phyloP scores from a whole-genome alignment of 2,888 invertebrate species.

The Oxycera nigricornis region DNA sequence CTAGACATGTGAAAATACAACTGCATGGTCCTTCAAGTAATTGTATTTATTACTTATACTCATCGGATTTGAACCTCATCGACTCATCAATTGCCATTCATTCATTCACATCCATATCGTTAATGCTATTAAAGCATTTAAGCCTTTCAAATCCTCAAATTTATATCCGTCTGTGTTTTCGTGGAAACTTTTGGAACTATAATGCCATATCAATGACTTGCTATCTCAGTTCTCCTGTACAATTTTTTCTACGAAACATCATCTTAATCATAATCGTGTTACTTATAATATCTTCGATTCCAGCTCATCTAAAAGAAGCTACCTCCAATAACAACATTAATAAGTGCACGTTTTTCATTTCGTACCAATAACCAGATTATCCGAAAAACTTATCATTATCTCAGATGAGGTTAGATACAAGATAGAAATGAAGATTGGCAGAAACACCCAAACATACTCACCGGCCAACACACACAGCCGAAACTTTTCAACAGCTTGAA shows the following conservation, averaged over 20 bases:
- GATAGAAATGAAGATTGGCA: background rate
- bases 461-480: too few relatives aligned
- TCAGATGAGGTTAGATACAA: background rate
- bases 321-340: background rate
- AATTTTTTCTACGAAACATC: constrained; percentile 12
- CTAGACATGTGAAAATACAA: too few relatives aligned
- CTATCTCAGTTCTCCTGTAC: constrained; percentile 4
- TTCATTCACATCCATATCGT: too few relatives aligned
- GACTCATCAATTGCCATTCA: too few relatives aligned
- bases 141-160: too few relatives aligned
- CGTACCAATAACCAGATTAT: background rate
- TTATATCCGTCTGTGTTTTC: too few relatives aligned
- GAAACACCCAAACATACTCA: too few relatives aligned
- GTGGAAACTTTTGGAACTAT: background rate
- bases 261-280: constrained; percentile 13
- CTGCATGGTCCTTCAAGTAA: too few relatives aligned
- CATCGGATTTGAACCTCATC: too few relatives aligned
- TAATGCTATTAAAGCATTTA: too few relatives aligned
- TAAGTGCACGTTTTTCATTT: background rate
- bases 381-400: background rate
- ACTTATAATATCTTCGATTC: background rate
- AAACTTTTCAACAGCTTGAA: background rate
- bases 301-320: background rate
- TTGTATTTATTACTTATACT: too few relatives aligned
- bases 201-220: constrained; percentile 12